These are phyloP conservation scores for Lemur catta DNA, from an alignment of 2,797 vertebrate genomes.

Conservation along the genomic window DNA sequence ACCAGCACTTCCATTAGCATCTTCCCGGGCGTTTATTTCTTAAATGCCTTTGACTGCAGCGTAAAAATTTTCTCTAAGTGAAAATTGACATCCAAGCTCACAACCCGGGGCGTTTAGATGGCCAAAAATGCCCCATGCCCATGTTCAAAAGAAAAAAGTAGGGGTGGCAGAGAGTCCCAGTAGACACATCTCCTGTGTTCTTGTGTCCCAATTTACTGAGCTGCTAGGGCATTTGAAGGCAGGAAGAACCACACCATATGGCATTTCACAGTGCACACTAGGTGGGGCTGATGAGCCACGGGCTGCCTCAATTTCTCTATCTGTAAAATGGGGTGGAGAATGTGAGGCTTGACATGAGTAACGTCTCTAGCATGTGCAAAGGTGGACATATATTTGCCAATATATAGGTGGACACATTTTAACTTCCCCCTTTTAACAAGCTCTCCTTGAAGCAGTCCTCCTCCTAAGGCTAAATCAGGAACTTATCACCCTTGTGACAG, in stretches of 20 bases:
- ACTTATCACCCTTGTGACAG: accelerated
- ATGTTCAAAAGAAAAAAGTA: background rate
- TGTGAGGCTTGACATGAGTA: background rate
- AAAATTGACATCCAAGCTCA: background rate
- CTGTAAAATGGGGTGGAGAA: background rate
- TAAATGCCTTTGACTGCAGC: slow-evolving; percentile 5
- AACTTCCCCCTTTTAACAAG: background rate
- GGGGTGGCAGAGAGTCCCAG: background rate
- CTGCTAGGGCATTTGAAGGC: background rate
- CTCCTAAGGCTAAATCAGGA: background rate
- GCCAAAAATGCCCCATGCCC: background rate
- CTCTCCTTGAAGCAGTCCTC: background rate
- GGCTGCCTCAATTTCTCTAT: background rate
- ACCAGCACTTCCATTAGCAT: background rate
- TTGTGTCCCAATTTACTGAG: background rate
- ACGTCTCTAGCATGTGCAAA: background rate
- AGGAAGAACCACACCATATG: accelerated
- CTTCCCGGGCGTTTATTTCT: background rate
- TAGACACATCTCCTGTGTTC: background rate
- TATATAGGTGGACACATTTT: background rate
- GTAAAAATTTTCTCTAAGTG: slow-evolving; percentile 15
- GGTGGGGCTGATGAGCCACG: background rate
- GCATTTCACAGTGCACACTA: background rate
- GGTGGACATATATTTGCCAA: background rate
- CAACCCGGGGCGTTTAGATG: background rate